Conservation (phyloP, 1,140 invertebrate species). For the Lepidostoma basale region DNA sequence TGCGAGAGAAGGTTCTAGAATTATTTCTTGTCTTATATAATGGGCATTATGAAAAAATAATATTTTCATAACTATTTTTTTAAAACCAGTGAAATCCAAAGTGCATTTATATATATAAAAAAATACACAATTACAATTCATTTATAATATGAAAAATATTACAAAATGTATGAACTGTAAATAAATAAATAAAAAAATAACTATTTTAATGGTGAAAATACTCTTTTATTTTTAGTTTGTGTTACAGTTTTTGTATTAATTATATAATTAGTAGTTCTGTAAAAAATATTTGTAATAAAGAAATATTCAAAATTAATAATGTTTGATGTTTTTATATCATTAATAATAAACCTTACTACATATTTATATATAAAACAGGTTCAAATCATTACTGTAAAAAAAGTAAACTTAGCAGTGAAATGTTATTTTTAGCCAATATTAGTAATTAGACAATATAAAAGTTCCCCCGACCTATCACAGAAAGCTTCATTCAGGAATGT, state of each 20-base stretch:
- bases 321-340: neutral
- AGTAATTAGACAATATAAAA: too few species aligned
- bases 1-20: neutral
- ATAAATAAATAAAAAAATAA: conserved; percentile 16
- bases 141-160: conserved; percentile 11
- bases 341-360: neutral
- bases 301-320: neutral
- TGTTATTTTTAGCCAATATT: too few species aligned
- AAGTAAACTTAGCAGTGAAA: too few species aligned
- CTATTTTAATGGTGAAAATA: conserved; percentile 20
- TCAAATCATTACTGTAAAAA: too few species aligned
- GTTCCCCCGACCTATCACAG: neutral
- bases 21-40: conserved; percentile 10
- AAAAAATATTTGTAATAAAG: too few species aligned
- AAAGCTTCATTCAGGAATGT: conserved; percentile 9
- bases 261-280: too few species aligned
- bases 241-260: conserved; percentile 1
- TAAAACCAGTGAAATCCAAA: conserved; percentile 13
- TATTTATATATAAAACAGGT: neutral
- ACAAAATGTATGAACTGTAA: conserved; percentile 20
- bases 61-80: neutral
- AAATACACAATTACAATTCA: conserved; percentile 6
- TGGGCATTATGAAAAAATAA: neutral
- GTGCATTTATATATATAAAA: conserved; percentile 27
- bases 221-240: conserved; percentile 5